phyloP scores from a whole-genome alignment of 2,888 invertebrate species.

The Hyposoter dolosus region DNA sequence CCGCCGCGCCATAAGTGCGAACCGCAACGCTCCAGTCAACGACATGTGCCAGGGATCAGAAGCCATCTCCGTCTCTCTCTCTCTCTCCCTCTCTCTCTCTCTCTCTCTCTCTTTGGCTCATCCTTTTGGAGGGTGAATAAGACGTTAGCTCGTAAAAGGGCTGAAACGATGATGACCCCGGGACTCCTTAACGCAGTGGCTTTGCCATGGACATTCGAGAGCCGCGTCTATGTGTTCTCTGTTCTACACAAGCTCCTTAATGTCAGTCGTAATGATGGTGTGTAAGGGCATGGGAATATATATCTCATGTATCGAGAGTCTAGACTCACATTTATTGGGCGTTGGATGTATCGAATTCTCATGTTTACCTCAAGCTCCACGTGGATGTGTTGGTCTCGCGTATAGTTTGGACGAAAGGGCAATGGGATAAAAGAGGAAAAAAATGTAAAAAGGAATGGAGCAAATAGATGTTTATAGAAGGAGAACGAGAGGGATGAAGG shows the following conservation, averaged over 20 bases:
- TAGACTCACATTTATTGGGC: constrained; percentile 58
- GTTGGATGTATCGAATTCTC: constrained; percentile 45
- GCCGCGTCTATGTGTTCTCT: background rate
- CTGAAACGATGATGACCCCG: constrained; percentile 74
- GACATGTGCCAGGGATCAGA: background rate
- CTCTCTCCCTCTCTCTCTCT: background rate
- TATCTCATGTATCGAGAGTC: constrained; percentile 43
- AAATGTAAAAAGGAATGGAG: constrained; percentile 1
- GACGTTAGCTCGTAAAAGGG: constrained; percentile 77
- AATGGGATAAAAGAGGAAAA: constrained; percentile 18
- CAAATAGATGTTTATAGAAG: constrained; percentile 3
- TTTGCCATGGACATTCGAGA: constrained; percentile 27
- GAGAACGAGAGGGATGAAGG: constrained; percentile 18
- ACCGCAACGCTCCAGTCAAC: constrained; percentile 60
- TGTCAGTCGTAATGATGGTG: constrained; percentile 17
- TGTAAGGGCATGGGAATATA: background rate
- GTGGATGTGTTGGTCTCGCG: constrained; percentile 45
- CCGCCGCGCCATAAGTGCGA: constrained; percentile 69
- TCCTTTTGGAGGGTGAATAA: constrained; percentile 71
- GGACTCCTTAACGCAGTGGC: constrained; percentile 67
- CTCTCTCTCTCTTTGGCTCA: constrained; percentile 11
- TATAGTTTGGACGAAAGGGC: constrained; percentile 49
- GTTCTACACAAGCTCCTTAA: constrained; percentile 2
- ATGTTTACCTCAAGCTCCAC: constrained; percentile 54
- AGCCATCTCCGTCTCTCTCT: background rate